Evolutionary conservation across 2,888 invertebrate genomes (phyloP).

Genomic region (Thymelicus lineola): DNA sequence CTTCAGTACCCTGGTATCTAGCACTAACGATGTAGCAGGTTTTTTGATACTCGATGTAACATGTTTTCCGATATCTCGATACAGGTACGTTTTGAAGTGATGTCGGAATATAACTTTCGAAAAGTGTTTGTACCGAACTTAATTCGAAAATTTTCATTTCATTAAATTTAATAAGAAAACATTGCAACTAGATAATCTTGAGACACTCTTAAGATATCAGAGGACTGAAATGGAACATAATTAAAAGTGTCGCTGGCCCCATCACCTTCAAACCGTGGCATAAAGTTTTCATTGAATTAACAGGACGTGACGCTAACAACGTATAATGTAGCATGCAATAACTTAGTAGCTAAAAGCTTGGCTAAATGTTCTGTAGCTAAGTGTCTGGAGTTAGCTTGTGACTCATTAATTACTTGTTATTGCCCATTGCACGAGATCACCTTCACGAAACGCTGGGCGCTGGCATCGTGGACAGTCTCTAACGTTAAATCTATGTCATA

Average conservation of each 20-base stretch:
- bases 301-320: neutral
- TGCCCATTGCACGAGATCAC: conserved; percentile 28
- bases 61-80: no score
- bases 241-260: neutral
- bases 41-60: no score
- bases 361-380: conserved; percentile 27
- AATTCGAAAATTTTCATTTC: no score
- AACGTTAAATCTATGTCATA: neutral
- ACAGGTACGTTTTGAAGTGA: no score
- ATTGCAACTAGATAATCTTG: no score
- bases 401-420: conserved; percentile 31
- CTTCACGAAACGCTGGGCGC: conserved; percentile 8
- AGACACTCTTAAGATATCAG: no score
- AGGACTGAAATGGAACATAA: no score
- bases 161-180: no score
- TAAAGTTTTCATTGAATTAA: neutral
- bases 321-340: conserved; percentile 1
- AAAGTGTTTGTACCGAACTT: no score
- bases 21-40: no score
- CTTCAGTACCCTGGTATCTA: no score
- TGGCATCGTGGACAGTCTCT: conserved; percentile 1
- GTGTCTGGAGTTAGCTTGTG: conserved; percentile 18
- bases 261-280: neutral
- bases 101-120: no score
- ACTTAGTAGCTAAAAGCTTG: conserved; percentile 17